Evolutionary conservation across 1,140 invertebrate species (phyloP).

Genomic region (Caenorhabditis briggsae): DNA sequence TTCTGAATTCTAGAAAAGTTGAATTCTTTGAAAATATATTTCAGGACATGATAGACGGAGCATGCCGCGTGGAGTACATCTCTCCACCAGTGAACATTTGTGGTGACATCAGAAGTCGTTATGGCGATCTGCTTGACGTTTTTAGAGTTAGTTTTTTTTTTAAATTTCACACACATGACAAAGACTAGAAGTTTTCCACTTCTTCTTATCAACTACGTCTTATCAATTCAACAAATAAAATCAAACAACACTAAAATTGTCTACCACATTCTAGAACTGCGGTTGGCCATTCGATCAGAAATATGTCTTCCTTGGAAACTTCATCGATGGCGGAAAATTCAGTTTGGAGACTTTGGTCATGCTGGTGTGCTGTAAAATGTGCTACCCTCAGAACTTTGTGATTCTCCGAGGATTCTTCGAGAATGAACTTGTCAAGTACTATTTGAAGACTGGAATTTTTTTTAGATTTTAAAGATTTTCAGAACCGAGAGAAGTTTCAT

Average conservation of each 20-base stretch:
- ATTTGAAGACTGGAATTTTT: neutral
- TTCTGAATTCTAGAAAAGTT: neutral
- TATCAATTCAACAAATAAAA: neutral
- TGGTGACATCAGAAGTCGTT: slow-evolving; percentile 46
- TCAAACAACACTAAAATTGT: neutral
- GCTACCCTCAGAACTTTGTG: slow-evolving; percentile 36
- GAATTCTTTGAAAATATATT: neutral
- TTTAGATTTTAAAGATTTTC: neutral
- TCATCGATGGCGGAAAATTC: slow-evolving; percentile 40
- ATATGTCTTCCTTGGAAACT: slow-evolving; percentile 26
- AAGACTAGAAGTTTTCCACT: no score
- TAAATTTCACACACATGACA: no score
- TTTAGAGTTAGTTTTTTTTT: slow-evolving; percentile 1
- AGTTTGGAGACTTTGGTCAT: slow-evolving; percentile 19
- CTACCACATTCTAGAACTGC: neutral
- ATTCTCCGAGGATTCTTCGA: slow-evolving; percentile 26
- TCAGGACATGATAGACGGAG: neutral
- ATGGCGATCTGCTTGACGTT: slow-evolving; percentile 30
- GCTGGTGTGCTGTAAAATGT: slow-evolving; percentile 1
- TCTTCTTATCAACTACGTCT: no score
- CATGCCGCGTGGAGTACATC: neutral
- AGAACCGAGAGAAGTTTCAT: slow-evolving; percentile 14
- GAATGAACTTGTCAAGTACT: slow-evolving; percentile 23
- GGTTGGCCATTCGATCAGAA: slow-evolving; percentile 48
- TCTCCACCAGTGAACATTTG: slow-evolving; percentile 12